phyloP scores from a whole-genome alignment of 2,888 invertebrate species.

The Lissocephala sabroskyi region DNA sequence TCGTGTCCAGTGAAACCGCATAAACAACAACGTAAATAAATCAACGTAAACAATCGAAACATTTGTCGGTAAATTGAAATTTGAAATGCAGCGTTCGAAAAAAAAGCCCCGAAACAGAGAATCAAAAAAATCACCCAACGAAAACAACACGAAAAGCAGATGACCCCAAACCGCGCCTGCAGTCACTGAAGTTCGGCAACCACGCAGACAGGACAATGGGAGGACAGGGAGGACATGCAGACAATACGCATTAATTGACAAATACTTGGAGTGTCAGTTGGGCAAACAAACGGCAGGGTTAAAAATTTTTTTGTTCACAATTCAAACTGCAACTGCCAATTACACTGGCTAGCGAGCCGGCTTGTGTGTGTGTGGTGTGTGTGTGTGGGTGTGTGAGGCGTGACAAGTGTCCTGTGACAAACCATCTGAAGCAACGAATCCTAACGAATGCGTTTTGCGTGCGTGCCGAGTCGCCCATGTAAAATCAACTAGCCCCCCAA shows the following conservation, averaged over 20 bases:
- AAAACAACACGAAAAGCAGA: conserved; percentile 10
- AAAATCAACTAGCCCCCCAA: too few species aligned
- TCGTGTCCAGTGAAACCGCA: conserved; percentile 44
- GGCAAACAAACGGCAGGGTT: neutral
- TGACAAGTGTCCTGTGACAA: too few species aligned
- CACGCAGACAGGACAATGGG: neutral
- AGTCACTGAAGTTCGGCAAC: conserved; percentile 16
- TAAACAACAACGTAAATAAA: conserved; percentile 61
- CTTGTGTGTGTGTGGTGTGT: too few species aligned
- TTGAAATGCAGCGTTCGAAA: conserved; percentile 51
- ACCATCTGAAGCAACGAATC: too few species aligned
- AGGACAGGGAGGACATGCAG: conserved; percentile 1
- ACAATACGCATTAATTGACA: conserved; percentile 52
- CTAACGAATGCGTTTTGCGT: too few species aligned
- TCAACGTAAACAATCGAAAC: conserved; percentile 66
- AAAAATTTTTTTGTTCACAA: conserved; percentile 1
- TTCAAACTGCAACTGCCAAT: conserved; percentile 13
- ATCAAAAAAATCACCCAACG: conserved; percentile 27
- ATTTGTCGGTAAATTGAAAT: conserved; percentile 66
- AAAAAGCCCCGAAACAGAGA: conserved; percentile 21
- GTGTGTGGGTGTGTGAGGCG: too few species aligned
- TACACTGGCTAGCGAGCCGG: conserved; percentile 3
- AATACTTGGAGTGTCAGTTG: conserved; percentile 18
- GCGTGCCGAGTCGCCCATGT: too few species aligned
- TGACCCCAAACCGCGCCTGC: conserved; percentile 1